Evolutionary conservation across 2,888 invertebrate species (phyloP), one percentile per base, ranked within the genome.

Genomic region (Aphidius colemani): DNA sequence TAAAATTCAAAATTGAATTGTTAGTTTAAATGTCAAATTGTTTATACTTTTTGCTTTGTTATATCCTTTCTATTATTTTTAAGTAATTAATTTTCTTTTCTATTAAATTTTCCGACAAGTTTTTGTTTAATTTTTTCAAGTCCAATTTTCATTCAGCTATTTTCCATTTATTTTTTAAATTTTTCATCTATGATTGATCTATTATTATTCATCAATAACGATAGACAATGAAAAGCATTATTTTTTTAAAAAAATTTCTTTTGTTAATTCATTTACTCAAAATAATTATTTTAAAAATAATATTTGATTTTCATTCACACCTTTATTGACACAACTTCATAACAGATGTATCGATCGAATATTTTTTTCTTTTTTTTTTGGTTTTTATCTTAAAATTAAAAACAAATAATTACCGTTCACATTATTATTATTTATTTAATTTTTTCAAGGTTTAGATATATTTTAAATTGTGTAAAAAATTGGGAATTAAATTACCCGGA

Each of bases 361-460:
- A 18, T 18, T 18, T 18, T 18, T 41, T 10, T 39, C 41, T n/a
- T 51, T 43, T 40, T 13, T 59, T 11, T 50, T 41, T 7, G 10
- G n/a, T 45, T 55, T 40, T 48, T 30, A 44, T 46, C 53, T 61
- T 61, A 60, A 11, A 11, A 49, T 59, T 50, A 59, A n/a, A 9
- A 49, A 10, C 8, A n/a, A 13, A 43, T 53, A 53, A 55, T 61
- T 48, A 48, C 61, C 55, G 55, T 61, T 18, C 55, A 40, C 61
- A 18, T 53, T 53, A 39, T 40, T 13, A 10, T 50, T 13, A 7
- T 30, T 51, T 39, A 39, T 50, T 41, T 44, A 44, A 61, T 53
- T 40, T 51, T 46, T 46, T 41, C 8, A 53, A 49, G 51, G 13
- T 57, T 61, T 67, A 64, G 59, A 53, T 61, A 51, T 44, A 62